Evolutionary conservation across 2,113 vertebrate species (phyloP), one percentile per base, ranked within the genome.

Genomic region (Athene noctua): DNA sequence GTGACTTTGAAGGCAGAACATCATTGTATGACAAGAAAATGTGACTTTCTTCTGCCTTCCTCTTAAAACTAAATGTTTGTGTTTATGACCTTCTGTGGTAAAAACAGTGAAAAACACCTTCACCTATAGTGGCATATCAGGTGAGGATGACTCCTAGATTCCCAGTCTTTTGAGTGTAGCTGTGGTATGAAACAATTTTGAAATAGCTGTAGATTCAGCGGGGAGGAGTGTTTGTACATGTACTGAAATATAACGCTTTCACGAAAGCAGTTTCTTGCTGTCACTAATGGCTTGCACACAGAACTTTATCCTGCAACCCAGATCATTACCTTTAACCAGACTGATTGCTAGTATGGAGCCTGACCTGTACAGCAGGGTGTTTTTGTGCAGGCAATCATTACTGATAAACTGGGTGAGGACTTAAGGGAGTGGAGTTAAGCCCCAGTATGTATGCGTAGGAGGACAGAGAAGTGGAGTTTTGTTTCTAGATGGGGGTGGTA

Each of bases 211-310:
- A 44, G 30, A 3, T 40, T 32, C 42, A 26, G 22, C 2, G 36
- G 19, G 26, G 62, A n/a, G n/a, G 40, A 63, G 38, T 0, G 6
- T 25, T 9, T 15, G 22, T 8, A 2, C 0, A 0, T 15, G 15
- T 27, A 15, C 11, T 11, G 2, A 51, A 34, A 34, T 7, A 1
- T 10, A 40, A 78, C 14, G 17, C 12, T 47, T 6, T 23, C 54
- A 15, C 1, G 0, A 19, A 46, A 54, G 34, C 8, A 38, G 9
- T 36, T 77, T n/a, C 58, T 47, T 17, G 30, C 59, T 54, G 0
- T 38, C 25, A 0, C 14, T 25, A 2, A 7, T 13, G 63, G 34
- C 29, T 36, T 5, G 18, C 44, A 22, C 0, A 0, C 30, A 47
- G 46, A 84, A 21, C 54, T 72, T 80, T 3, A 32, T 46, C 36